Evolutionary conservation across 2,888 invertebrate genomes (phyloP).

Genomic region (Podabrus alpinus): DNA sequence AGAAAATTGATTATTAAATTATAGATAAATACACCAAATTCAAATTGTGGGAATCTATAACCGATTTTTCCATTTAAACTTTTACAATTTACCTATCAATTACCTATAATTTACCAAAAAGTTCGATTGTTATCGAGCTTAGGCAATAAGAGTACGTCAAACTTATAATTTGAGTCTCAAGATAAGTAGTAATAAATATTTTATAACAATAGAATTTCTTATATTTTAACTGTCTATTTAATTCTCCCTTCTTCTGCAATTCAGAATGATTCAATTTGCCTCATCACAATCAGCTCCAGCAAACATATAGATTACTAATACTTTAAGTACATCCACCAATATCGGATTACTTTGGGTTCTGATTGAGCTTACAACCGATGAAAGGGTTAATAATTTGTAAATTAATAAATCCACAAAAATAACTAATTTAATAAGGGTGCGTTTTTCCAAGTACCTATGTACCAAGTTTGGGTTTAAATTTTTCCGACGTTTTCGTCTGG

Average conservation of each 20-base stretch:
- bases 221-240: neutral
- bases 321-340: slow-evolving; percentile 32
- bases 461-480: neutral
- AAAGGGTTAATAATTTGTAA: neutral
- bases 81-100: neutral
- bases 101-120: neutral
- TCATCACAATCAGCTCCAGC: slow-evolving; percentile 41
- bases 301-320: slow-evolving; percentile 47
- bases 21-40: neutral
- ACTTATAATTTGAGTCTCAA: neutral
- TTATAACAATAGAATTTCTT: neutral
- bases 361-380: neutral
- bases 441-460: neutral
- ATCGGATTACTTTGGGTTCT: slow-evolving; percentile 18
- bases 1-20: neutral
- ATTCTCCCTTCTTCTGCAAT: neutral
- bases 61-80: neutral
- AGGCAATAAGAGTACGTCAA: neutral
- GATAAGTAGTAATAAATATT: neutral
- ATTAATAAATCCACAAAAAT: neutral
- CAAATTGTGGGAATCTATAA: neutral
- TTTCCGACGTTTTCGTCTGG: neutral
- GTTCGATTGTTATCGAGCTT: neutral
- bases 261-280: slow-evolving; percentile 32
- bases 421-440: neutral